Percentiles rank a stretch among this genome's conserved stretches.
These are phyloP conservation scores for Gonocerus acuteangulatus DNA, from an alignment of 2,888 invertebrate species.

Conservation along the genomic window DNA sequence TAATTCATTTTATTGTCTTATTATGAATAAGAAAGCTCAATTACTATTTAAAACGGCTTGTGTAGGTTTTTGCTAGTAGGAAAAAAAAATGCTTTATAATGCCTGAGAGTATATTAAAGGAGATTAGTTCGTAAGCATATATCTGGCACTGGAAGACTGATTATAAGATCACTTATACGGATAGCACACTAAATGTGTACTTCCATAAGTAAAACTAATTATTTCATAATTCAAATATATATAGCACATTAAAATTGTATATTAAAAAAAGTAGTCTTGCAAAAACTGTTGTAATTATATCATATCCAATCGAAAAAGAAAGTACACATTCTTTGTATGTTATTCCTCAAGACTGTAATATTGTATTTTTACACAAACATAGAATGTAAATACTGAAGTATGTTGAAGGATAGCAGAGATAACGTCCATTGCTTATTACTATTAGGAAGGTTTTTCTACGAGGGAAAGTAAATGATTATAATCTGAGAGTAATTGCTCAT, in stretches of 20 bases:
- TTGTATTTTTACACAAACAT: neutral
- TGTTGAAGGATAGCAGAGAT: too few relatives aligned
- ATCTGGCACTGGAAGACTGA: constrained; percentile 20
- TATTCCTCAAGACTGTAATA: constrained; percentile 7
- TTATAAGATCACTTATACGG: neutral
- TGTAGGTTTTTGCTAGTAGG: constrained; percentile 18
- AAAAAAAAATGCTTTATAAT: neutral
- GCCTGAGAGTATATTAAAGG: constrained; percentile 1
- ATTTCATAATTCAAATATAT: too few relatives aligned
- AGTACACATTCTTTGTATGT: neutral
- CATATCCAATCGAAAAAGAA: too few relatives aligned
- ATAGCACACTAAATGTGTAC: neutral
- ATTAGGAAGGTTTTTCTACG: too few relatives aligned
- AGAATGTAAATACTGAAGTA: too few relatives aligned
- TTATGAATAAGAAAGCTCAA: constrained; percentile 19
- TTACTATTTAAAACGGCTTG: constrained; percentile 10
- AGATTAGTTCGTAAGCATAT: neutral
- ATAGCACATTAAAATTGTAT: too few relatives aligned
- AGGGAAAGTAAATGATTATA: too few relatives aligned
- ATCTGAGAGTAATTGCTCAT: too few relatives aligned
- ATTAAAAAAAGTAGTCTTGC: too few relatives aligned
- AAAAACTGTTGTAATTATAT: too few relatives aligned
- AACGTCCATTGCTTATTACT: too few relatives aligned
- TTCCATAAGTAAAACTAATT: neutral
- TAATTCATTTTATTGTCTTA: neutral